phyloP scores from a whole-genome alignment of 2,797 vertebrate species.

The Sebastiscus albofasciatus region DNA sequence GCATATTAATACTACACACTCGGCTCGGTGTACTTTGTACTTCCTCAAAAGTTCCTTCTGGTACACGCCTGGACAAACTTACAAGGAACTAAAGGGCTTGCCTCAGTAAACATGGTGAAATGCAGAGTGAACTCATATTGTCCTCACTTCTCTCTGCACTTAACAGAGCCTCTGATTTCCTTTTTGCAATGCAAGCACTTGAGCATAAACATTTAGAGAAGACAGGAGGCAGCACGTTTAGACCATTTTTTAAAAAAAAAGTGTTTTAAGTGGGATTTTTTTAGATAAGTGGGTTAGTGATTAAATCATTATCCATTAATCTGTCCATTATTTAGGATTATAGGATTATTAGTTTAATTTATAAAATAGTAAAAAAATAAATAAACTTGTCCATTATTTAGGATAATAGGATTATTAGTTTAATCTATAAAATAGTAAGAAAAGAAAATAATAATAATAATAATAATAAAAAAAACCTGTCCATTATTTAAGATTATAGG shows the following conservation, averaged over 20 bases:
- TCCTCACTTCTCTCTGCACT: background rate
- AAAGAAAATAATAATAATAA: too few relatives aligned
- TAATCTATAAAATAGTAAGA: background rate
- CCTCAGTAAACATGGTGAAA: constrained; percentile 44
- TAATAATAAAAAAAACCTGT: background rate
- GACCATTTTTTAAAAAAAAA: background rate
- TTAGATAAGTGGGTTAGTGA: background rate
- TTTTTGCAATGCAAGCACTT: background rate
- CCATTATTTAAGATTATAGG: background rate
- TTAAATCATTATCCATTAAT: background rate
- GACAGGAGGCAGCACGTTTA: background rate
- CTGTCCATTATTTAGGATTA: background rate
- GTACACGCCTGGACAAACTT: constrained; percentile 8
- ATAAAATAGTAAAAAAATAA: too few relatives aligned
- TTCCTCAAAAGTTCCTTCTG: constrained; percentile 44
- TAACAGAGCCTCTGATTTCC: rapidly evolving
- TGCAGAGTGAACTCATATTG: background rate
- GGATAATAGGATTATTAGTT: background rate
- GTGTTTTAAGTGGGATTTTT: background rate
- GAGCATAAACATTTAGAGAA: background rate
- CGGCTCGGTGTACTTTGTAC: constrained; percentile 55
- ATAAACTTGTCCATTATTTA: background rate
- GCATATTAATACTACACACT: background rate
- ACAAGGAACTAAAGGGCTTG: constrained; percentile 31
- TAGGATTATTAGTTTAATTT: background rate